Conservation (phyloP, 2,888 invertebrate genomes). For the Horisme vitalbata region DNA sequence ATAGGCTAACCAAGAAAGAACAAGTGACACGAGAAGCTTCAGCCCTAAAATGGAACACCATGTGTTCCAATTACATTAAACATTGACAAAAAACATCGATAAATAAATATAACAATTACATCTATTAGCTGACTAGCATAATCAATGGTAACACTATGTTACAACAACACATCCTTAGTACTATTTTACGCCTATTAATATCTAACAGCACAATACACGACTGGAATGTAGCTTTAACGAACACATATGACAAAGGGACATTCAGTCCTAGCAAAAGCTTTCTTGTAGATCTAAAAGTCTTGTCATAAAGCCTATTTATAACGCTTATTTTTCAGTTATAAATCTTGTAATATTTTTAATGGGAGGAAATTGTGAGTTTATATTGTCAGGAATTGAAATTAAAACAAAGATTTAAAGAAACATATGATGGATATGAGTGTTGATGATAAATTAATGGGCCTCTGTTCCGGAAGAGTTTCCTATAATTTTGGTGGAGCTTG, state of each 20-base stretch:
- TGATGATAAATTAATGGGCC: no score
- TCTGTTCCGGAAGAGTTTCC: neutral
- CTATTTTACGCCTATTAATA: slow-evolving; percentile 16
- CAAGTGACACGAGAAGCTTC: no score
- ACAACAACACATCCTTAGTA: slow-evolving; percentile 22
- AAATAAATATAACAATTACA: slow-evolving; percentile 15
- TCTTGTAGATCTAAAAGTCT: slow-evolving; percentile 19
- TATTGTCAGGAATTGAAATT: neutral
- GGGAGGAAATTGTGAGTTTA: neutral
- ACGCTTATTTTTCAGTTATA: neutral
- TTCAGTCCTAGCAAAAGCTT: slow-evolving; percentile 12
- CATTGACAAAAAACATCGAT: slow-evolving; percentile 24
- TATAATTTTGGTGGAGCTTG: neutral
- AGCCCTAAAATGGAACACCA: slow-evolving; percentile 24
- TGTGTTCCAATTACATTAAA: slow-evolving; percentile 27
- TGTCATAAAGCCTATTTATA: slow-evolving; percentile 7
- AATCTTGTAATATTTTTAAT: neutral
- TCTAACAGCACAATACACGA: slow-evolving; percentile 28
- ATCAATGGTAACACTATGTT: slow-evolving; percentile 30
- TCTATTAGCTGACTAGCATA: slow-evolving; percentile 28
- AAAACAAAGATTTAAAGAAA: neutral
- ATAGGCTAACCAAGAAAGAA: no score
- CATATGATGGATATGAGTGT: neutral
- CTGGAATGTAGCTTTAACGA: slow-evolving; percentile 30
- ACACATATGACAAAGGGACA: slow-evolving; percentile 30